These are phyloP conservation scores for Pseudochromis fuscus DNA, from an alignment of 2,797 vertebrate species.

Conservation along the genomic window DNA sequence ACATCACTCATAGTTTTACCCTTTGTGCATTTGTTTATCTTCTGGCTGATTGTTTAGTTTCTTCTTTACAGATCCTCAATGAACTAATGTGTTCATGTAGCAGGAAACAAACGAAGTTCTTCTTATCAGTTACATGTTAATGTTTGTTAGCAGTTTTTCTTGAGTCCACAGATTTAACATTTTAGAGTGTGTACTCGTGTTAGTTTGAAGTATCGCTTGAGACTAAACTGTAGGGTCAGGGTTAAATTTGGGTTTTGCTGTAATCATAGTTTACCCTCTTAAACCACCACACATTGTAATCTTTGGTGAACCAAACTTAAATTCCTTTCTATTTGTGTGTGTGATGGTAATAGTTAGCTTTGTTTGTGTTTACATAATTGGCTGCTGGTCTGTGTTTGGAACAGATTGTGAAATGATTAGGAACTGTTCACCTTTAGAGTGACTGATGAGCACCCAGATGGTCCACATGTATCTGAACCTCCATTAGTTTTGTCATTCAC, in stretches of 20 bases:
- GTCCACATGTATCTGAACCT: background rate
- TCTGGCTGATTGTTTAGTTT: constrained; percentile 8
- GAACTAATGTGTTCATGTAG: background rate
- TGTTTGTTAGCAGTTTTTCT: background rate
- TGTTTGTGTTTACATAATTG: constrained; percentile 14
- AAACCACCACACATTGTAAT: constrained; percentile 13
- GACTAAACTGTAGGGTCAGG: constrained; percentile 1
- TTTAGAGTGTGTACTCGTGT: background rate
- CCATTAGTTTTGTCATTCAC: background rate
- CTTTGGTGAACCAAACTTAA: constrained; percentile 35
- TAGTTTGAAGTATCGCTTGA: background rate
- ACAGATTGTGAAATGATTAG: constrained; percentile 27
- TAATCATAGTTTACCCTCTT: constrained; percentile 22
- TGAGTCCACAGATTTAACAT: background rate
- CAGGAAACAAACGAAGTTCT: background rate
- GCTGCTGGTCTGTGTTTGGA: constrained; percentile 28
- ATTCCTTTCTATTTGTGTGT: constrained; percentile 35
- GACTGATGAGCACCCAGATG: background rate
- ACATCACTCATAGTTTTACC: constrained; percentile 11
- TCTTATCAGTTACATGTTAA: too few relatives aligned
- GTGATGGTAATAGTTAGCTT: background rate
- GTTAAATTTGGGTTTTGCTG: background rate
- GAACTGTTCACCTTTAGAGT: constrained; percentile 1
- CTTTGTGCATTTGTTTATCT: constrained; percentile 11
- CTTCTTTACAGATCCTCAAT: constrained; percentile 1